phyloP scores from a whole-genome alignment of 2,797 vertebrate genomes.

The Peromyscus attwateri region DNA sequence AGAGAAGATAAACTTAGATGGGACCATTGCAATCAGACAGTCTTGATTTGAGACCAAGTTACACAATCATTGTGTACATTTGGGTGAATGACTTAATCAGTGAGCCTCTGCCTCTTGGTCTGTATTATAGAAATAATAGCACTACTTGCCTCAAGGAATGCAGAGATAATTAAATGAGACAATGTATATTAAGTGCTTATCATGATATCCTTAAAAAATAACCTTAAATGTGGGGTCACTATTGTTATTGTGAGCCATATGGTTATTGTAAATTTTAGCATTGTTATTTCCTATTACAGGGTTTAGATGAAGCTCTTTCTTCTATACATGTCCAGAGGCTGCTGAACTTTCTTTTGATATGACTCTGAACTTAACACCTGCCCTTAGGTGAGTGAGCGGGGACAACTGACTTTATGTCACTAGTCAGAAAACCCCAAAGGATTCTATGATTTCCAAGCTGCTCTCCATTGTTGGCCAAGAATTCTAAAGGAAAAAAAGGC shows the following conservation, averaged over 20 bases:
- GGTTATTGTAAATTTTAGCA: background rate
- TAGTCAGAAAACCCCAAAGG: background rate
- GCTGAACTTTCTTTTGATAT: slow-evolving; percentile 18
- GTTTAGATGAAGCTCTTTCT: slow-evolving; percentile 40
- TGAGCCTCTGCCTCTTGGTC: background rate
- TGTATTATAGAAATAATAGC: background rate
- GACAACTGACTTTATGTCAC: background rate
- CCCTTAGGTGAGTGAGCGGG: background rate
- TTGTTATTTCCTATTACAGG: background rate
- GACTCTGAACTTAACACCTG: background rate
- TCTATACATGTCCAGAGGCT: background rate
- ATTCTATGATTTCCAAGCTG: background rate
- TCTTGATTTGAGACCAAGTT: background rate
- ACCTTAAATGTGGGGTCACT: background rate
- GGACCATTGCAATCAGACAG: background rate
- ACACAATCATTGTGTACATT: background rate
- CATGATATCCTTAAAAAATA: background rate
- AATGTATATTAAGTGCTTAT: background rate
- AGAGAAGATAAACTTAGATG: background rate
- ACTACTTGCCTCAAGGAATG: background rate
- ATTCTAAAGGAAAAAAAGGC: background rate
- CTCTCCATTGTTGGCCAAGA: slow-evolving; percentile 5
- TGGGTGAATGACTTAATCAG: background rate
- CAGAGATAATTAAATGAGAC: background rate
- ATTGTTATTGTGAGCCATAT: background rate